These are phyloP conservation scores for Leucania comma DNA, from an alignment of 2,888 invertebrate genomes.

Conservation along the genomic window DNA sequence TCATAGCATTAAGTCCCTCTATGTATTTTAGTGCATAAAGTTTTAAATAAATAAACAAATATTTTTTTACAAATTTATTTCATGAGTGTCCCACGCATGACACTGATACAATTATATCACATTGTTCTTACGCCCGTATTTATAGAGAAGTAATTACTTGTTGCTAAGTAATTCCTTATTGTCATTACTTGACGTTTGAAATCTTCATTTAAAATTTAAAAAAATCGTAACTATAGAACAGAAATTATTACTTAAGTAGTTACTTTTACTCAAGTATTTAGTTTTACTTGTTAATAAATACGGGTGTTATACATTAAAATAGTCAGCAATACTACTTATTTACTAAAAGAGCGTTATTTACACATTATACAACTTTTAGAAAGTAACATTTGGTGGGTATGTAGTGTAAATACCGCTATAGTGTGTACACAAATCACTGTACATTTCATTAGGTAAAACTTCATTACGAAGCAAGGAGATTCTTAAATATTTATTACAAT, in stretches of 20 bases:
- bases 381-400: neutral
- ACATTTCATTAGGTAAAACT: neutral
- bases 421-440: neutral
- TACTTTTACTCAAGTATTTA: too few species aligned
- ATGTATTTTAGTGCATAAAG: too few species aligned
- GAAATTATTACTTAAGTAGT: too few species aligned
- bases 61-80: conserved; percentile 1
- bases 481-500: neutral
- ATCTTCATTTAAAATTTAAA: too few species aligned
- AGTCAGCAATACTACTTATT: neutral
- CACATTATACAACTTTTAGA: conserved; percentile 1
- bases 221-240: too few species aligned
- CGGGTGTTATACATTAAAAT: neutral
- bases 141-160: too few species aligned
- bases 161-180: too few species aligned
- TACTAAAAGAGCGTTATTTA: neutral
- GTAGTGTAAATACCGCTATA: neutral
- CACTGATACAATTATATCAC: conserved; percentile 16
- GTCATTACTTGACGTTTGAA: too few species aligned
- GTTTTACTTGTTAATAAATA: too few species aligned
- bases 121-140: too few species aligned
- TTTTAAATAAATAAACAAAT: neutral
- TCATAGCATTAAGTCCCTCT: too few species aligned
- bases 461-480: neutral
- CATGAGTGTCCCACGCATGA: neutral